Percentiles rank a stretch among this genome's conserved stretches.
These are phyloP conservation scores for Drosophila truncata DNA, from an alignment of 1,140 invertebrate species.

Conservation along the genomic window DNA sequence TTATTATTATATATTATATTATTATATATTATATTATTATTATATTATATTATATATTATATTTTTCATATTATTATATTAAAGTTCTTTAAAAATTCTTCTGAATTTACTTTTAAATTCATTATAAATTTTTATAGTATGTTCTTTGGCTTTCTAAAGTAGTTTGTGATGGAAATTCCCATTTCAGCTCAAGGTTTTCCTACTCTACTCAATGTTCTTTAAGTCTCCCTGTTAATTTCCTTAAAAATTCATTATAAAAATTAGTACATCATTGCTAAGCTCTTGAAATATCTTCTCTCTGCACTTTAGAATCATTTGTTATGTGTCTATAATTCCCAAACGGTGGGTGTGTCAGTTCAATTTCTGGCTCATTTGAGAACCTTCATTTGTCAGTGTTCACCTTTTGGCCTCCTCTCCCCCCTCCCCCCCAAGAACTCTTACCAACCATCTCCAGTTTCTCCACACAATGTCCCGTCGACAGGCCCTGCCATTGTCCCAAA, in stretches of 20 bases:
- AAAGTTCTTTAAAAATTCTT: not conserved
- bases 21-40: no score
- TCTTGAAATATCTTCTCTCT: not conserved
- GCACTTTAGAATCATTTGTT: conserved; percentile 16
- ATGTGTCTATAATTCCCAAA: conserved; percentile 16
- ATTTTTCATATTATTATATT: not conserved
- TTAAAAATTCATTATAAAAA: not conserved
- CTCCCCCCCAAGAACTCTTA: not conserved
- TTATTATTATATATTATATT: no score
- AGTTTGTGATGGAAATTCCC: not conserved
- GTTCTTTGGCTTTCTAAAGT: not conserved
- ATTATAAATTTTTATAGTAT: not conserved
- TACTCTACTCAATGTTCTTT: not conserved
- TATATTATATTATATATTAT: no score
- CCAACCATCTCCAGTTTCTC: conserved; percentile 2
- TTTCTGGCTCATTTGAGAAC: conserved; percentile 21
- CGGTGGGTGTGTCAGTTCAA: conserved; percentile 20
- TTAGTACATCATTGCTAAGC: not conserved
- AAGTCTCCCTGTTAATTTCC: not conserved
- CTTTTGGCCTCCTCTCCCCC: conserved; percentile 15
- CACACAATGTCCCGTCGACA: conserved; percentile 37
- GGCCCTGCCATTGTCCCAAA: conserved; percentile 42
- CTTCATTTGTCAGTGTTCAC: conserved; percentile 52
- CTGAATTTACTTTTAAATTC: not conserved
- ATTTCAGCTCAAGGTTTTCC: not conserved